Evolutionary conservation across 2,888 invertebrate species (phyloP), one percentile per base, ranked within the genome.

Genomic region (Monopis laevigella): DNA sequence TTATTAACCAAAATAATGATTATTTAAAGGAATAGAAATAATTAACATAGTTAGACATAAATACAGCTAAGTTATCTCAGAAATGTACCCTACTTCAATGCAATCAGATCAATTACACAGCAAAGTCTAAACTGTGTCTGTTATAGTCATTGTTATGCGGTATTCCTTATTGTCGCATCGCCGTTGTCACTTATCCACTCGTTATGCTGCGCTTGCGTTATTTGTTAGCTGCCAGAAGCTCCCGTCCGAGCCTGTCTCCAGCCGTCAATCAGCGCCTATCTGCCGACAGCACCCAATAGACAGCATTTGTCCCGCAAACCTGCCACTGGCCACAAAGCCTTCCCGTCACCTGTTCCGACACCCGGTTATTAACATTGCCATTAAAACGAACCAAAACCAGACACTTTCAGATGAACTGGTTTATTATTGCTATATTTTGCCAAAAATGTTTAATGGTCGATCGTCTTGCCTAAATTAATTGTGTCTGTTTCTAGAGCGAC

Each of bases 121-220:
- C 10, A 17, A 29, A 29, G 13, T 29, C 6, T 12, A 29, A 27
- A 11, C n/a, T 10, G 8, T 14, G n/a, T 12, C 14, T 29, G 14
- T 34, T 18, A 11, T 34, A 17, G 16, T 36, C 24, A 39, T 26
- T 39, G 39, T 32, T 39, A 39, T 39, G 39, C 24, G 27, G 26
- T 26, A 13, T 26, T 30, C 29, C 19, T 40, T 29, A 40, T 29
- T 24, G 29, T 36, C 46, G 42, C 47, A 42, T 43, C 45, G 46
- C 48, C 50, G 51, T 59, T 66, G 74, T 70, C 77, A 72, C 75
- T 65, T 70, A 65, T 68, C 62, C 58, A 61, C 69, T 78, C 68
- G 78, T 78, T 78, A 78, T 60, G 54, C 59, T 54, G 57, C 5
- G 18, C 17, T 30, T 24, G 68, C 68, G 71, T 75, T 71, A 72